Evolutionary conservation across 2,113 vertebrate species (phyloP), one percentile per base, ranked within the genome.

Genomic region (Coryphaenoides rupestris): DNA sequence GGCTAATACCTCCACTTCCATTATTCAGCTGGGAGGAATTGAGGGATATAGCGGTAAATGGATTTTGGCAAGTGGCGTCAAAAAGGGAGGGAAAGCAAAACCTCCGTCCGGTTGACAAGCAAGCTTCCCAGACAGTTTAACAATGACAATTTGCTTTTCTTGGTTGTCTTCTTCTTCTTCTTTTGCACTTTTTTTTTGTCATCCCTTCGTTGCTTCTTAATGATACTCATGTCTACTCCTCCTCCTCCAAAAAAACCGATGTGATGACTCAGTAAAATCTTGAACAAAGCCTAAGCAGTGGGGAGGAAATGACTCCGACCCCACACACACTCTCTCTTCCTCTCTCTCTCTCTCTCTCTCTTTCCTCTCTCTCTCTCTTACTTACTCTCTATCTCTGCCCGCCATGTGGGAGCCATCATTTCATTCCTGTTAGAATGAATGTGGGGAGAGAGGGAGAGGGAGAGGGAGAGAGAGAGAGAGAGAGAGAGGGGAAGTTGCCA

Each of bases 361-460:
- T 33, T 26, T 3, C 28, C 33, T 26, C 4, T 22, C 12, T 56
- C n/a, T 40, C 7, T 40, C 28, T 33, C 5, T 33, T 26, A 26
- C 28, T 33, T 1, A 6, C 33, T 26, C 4, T 22, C 12, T 56
- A 15, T 17, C 19, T 46, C 50, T 47, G 58, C 46, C 57, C 40
- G 45, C 61, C 79, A 76, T 78, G 61, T 76, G 74, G 73, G 62
- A 78, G 49, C 63, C 71, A 79, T 77, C 70, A 63, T 54, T 62
- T 65, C 60, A 65, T 50, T 70, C 65, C 78, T 66, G 69, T 76
- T 77, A 19, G 63, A 40, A 66, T 63, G 67, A 68, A 60, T 66
- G 70, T 14, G 46, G 45, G 62, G 54, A 26, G 53, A 58, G 19
- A 26, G 19, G 47, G 15, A 17, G 47, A 4, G 14, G 15, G 47